Evolutionary conservation across 2,888 invertebrate genomes (phyloP), one percentile per base, ranked within the genome.

Genomic region (Meteorus colon): DNA sequence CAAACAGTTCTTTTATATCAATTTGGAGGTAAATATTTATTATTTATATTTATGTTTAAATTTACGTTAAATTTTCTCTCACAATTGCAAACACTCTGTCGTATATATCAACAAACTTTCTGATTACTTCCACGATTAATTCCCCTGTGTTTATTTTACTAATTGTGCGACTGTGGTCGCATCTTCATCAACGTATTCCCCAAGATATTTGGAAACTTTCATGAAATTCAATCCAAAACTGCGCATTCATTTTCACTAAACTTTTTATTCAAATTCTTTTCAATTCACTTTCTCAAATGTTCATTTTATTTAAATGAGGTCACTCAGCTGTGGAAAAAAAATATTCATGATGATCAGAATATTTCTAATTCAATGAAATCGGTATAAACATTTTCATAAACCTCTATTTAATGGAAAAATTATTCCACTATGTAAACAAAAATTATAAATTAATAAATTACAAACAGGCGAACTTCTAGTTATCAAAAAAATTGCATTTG

Each of bases 21-120:
- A 65, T 75, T 77, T 77, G 79, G 78, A 78, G 75, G 78, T 77
- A 77, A 16, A 41, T 45, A 29, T 60, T 34, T n/a, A 37, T 24
- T 65, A 29, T 60, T 55, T 72, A 55, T 48, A 48, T n/a, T 48
- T 48, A 4, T 14, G 10, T 48, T 16, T n/a, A 16, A 16, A 48
- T 48, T 48, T 5, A 41, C 12, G 41, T 48, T 48, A n/a, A 48
- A 48, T 48, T 48, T 48, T 48, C 6, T 16, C 3, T 4, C 48
- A n/a, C 16, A 2, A 48, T 16, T 51, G 62, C 31, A 48, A 41
- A 19, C 27, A 37, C 24, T 71, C 41, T 60, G 19, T 34, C 4
- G 19, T n/a, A 41, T 27, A 60, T 16, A 60, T 27, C 27, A 31
- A 59, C 55, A 14, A 24, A 37, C 45, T 71, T 41, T 34, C 37